These are phyloP conservation scores for Notothenia rossii DNA, from an alignment of 2,113 vertebrate species.

Conservation along the genomic window DNA sequence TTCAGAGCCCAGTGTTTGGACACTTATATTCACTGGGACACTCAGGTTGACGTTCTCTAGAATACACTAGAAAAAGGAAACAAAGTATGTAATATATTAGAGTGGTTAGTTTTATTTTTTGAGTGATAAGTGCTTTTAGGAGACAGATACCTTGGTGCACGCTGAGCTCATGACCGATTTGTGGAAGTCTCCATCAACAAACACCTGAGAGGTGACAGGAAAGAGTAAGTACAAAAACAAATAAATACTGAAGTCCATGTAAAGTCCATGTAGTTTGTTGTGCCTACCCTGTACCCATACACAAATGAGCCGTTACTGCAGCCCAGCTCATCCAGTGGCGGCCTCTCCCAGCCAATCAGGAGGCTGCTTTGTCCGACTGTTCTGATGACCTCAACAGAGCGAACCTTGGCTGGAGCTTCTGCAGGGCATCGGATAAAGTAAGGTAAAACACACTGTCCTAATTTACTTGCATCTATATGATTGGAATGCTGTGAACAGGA, in stretches of 20 bases:
- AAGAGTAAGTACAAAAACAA: neutral
- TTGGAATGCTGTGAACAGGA: slow-evolving; percentile 1
- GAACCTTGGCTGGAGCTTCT: slow-evolving; percentile 77
- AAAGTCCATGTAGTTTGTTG: neutral
- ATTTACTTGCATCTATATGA: neutral
- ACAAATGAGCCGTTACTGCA: slow-evolving; percentile 79
- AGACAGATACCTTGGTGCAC: slow-evolving; percentile 67
- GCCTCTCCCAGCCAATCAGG: slow-evolving; percentile 79
- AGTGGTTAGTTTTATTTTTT: neutral
- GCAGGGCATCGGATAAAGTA: slow-evolving; percentile 1
- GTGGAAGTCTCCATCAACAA: slow-evolving; percentile 64
- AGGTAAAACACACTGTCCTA: neutral
- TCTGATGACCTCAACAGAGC: slow-evolving; percentile 75
- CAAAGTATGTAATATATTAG: neutral
- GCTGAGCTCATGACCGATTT: slow-evolving; percentile 76
- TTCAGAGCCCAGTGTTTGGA: slow-evolving; percentile 71
- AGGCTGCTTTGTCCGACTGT: slow-evolving; percentile 75
- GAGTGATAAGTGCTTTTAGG: neutral
- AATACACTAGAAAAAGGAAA: slow-evolving; percentile 61
- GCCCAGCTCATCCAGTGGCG: slow-evolving; percentile 74
- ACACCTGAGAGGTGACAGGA: slow-evolving; percentile 47
- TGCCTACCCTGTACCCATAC: slow-evolving; percentile 80
- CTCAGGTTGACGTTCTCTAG: slow-evolving; percentile 69
- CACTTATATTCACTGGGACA: slow-evolving; percentile 56
- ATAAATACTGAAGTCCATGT: neutral